Evolutionary conservation across 2,113 vertebrate genomes (phyloP), one percentile per base, ranked within the genome.

Genomic region (Axis porcinus): DNA sequence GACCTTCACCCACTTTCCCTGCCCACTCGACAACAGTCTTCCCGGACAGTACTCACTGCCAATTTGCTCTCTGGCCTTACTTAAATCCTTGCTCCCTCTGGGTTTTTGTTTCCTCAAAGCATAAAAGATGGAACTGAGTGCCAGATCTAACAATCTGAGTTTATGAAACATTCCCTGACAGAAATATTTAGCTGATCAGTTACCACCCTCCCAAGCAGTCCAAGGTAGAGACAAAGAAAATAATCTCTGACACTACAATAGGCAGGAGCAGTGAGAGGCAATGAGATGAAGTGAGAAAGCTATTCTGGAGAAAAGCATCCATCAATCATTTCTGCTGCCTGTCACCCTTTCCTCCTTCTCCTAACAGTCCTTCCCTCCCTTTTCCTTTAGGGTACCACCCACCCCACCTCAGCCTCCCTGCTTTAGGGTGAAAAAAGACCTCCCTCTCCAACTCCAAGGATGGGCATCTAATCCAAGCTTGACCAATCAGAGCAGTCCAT

Each of bases 251-350:
- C 1, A 10, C 27, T 14, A 16, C 3, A 88, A 40, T 0, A 8
- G 70, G 6, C 9, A 78, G 19, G 33, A 6, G 19, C 15, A 11
- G 33, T 0, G 25, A 58, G 25, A 40, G 13, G 7, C 11, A 10
- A 19, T 0, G 10, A 10, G n/a, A 14, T 33, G 7, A 30, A 4
- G 17, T 7, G 9, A 3, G 13, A 11, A 43, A 14, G 36, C 52
- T 50, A 36, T 23, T 13, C 14, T 40, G 58, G 33, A 88, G 47
- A 79, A 50, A 58, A 45, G 28, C 17, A 54, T 47, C 13, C 30
- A 28, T 3, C 12, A 0, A 0, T 6, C 62, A 21, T 21, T 27
- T 7, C 0, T 17, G 58, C 67, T 36, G 40, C 60, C 76, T 17
- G 28, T 43, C 78, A 12, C 17, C 60, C 27, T 9, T 47, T 57